These are phyloP conservation scores for Perithous albicinctus DNA, from an alignment of 2,888 invertebrate genomes.

Conservation along the genomic window DNA sequence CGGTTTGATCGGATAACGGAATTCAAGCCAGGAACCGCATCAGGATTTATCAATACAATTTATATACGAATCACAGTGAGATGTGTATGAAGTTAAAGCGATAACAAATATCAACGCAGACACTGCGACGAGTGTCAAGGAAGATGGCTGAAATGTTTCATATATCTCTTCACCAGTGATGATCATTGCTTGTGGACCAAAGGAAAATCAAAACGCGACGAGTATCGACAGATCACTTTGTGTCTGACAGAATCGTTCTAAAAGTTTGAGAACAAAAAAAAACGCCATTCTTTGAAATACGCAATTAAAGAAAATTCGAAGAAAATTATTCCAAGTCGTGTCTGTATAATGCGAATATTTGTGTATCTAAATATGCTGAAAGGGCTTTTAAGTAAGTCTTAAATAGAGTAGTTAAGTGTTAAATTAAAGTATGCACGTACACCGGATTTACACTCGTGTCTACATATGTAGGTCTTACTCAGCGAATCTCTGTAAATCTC, in stretches of 20 bases:
- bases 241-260: too few species aligned
- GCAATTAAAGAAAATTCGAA: too few species aligned
- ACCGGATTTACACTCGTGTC: conserved; percentile 37
- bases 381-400: neutral
- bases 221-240: too few species aligned
- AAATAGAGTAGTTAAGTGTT: conserved; percentile 3
- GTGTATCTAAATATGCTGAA: too few species aligned
- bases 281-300: too few species aligned
- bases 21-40: neutral
- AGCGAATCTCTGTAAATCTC: neutral
- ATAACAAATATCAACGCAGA: neutral
- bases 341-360: too few species aligned
- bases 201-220: too few species aligned
- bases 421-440: conserved; percentile 31
- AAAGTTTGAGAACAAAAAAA: too few species aligned
- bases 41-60: conserved; percentile 20
- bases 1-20: conserved; percentile 28
- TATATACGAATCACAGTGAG: conserved; percentile 1
- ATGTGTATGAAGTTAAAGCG: neutral
- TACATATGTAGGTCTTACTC: neutral
- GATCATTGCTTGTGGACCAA: too few species aligned
- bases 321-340: too few species aligned
- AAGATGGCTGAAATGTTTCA: neutral
- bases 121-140: neutral
- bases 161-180: too few species aligned